These are phyloP conservation scores for Amblyjoppa proteus DNA, from an alignment of 2,888 invertebrate genomes.

Conservation along the genomic window DNA sequence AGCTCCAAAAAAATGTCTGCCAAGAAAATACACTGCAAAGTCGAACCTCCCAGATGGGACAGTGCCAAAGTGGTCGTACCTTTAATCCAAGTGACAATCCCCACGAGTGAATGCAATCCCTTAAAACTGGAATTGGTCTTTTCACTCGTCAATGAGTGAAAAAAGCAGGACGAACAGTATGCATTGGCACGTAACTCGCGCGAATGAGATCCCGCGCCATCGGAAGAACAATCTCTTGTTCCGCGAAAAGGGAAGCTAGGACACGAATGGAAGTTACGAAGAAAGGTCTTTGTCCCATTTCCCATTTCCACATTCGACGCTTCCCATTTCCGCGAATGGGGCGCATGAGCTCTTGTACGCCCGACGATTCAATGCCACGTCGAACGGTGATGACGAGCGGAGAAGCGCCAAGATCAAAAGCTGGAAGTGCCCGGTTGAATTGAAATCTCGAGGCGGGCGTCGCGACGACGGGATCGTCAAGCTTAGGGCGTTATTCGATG, in stretches of 20 bases:
- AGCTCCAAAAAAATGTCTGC: too few relatives aligned
- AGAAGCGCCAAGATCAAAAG: constrained; percentile 12
- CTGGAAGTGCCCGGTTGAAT: constrained; percentile 26
- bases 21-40: too few relatives aligned
- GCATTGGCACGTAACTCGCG: too few relatives aligned
- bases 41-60: too few relatives aligned
- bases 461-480: not conserved
- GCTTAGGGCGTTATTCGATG: not conserved
- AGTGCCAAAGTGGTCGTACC: too few relatives aligned
- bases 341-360: not conserved
- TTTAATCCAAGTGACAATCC: too few relatives aligned
- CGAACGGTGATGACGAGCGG: not conserved
- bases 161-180: too few relatives aligned
- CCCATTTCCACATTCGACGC: not conserved
- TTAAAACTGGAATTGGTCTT: too few relatives aligned
- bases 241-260: not conserved
- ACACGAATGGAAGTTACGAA: not conserved
- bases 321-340: not conserved
- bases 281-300: not conserved
- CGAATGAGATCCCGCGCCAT: too few relatives aligned
- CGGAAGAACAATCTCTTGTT: too few relatives aligned
- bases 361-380: not conserved
- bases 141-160: too few relatives aligned
- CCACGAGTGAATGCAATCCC: too few relatives aligned
- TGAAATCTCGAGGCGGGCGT: not conserved